A percentile compares a stretch with the other conserved stretches of the same genome.
phyloP scores from a whole-genome alignment of 2,113 vertebrate genomes.

The Myotis davidii region DNA sequence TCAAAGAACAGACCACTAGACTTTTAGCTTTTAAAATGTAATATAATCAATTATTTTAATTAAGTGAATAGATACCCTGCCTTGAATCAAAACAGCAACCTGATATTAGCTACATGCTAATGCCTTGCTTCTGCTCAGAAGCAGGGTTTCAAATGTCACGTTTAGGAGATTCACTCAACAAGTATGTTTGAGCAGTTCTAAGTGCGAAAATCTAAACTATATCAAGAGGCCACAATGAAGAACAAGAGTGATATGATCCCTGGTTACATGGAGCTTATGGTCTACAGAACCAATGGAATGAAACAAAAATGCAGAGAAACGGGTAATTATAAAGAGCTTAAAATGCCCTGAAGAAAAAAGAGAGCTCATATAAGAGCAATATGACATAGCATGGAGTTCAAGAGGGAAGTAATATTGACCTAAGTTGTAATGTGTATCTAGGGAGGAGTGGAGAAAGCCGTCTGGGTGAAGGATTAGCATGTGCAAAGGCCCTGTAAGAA shows the following conservation, averaged over 20 bases:
- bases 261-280: not conserved
- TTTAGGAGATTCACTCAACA: not conserved
- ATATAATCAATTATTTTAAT: not conserved
- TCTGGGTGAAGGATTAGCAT: not conserved
- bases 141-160: not conserved
- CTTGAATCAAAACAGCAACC: not conserved
- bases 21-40: constrained; percentile 5
- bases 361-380: too few species aligned
- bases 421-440: not conserved
- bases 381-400: not conserved
- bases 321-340: not conserved
- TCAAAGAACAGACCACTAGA: not conserved
- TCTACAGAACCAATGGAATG: not conserved
- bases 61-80: not conserved
- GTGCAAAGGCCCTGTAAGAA: not conserved
- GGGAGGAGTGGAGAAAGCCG: not conserved
- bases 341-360: not conserved
- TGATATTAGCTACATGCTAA: not conserved
- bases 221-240: not conserved
- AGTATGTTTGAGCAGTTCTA: not conserved
- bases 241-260: not conserved
- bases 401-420: not conserved
- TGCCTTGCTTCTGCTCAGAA: not conserved
- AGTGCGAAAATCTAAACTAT: not conserved
- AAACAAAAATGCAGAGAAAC: not conserved